phyloP scores from a whole-genome alignment of 2,888 invertebrate genomes.

The Diplazon laetatorius region DNA sequence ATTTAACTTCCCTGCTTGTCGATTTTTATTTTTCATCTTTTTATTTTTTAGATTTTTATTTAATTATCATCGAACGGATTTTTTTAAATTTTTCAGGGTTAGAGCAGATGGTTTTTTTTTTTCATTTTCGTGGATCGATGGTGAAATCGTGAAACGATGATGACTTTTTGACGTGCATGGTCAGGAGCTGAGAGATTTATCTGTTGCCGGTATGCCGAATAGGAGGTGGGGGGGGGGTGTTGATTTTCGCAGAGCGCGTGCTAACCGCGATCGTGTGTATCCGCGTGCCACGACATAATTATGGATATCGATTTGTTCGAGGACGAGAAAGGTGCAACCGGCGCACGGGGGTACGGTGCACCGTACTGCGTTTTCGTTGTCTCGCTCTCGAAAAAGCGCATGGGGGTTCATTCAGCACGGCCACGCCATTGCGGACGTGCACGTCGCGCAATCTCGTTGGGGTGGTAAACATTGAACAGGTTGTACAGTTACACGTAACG shows the following conservation, averaged over 20 bases:
- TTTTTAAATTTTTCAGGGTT: neutral
- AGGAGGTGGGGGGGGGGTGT: too few relatives aligned
- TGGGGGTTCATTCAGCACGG: constrained; percentile 45
- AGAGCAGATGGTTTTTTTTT: constrained; percentile 1
- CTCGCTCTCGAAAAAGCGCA: constrained; percentile 12
- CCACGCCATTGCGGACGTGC: constrained; percentile 40
- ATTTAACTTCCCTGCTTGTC: neutral
- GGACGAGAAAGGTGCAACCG: constrained; percentile 38
- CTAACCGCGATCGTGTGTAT: constrained; percentile 53
- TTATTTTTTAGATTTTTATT: neutral
- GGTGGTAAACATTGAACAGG: constrained; percentile 36
- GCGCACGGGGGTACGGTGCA: too few relatives aligned
- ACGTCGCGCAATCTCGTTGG: constrained; percentile 24
- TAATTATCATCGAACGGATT: neutral
- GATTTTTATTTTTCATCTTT: too few relatives aligned
- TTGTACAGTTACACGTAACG: constrained; percentile 30
- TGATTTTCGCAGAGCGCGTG: constrained; percentile 40
- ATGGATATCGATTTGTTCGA: constrained; percentile 76
- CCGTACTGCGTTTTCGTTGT: constrained; percentile 1
- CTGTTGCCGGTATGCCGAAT: constrained; percentile 39
- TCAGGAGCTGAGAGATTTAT: constrained; percentile 43
- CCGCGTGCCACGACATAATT: constrained; percentile 74
- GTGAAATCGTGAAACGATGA: neutral
- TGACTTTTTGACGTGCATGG: neutral
- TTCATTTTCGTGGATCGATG: constrained; percentile 12